Evolutionary conservation across 2,797 vertebrate genomes (phyloP).

Genomic region (Anniella stebbinsi): DNA sequence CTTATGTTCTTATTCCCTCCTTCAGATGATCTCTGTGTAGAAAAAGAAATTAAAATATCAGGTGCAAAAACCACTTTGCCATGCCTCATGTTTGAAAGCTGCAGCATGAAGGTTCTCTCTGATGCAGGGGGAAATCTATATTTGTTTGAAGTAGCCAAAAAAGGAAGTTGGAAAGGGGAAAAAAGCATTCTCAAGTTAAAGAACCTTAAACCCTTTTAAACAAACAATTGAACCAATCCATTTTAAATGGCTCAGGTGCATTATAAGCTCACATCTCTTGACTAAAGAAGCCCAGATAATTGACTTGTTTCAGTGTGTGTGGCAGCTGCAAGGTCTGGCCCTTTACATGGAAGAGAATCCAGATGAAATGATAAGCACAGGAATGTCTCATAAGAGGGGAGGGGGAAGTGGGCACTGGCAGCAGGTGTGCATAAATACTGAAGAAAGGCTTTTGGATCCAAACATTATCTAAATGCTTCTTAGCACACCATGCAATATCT

Average conservation of each 20-base stretch:
- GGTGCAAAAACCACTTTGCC: neutral
- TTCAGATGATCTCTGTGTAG: neutral
- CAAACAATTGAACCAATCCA: neutral
- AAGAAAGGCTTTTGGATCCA: constrained; percentile 24
- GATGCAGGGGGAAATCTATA: neutral
- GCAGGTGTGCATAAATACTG: constrained; percentile 50
- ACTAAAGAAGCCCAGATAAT: constrained; percentile 3
- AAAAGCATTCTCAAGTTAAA: neutral
- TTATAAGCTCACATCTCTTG: neutral
- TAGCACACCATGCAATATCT: accelerated
- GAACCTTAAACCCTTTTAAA: neutral
- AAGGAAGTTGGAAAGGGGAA: neutral
- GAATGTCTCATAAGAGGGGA: constrained; percentile 7
- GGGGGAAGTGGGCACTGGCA: constrained; percentile 19
- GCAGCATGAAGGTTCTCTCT: neutral
- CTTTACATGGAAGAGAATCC: neutral
- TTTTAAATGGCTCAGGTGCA: constrained; percentile 9
- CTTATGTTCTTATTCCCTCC: neutral
- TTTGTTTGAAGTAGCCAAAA: neutral
- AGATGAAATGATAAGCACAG: constrained; percentile 4
- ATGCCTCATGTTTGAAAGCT: neutral
- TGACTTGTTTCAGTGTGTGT: neutral
- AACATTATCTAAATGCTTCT: neutral
- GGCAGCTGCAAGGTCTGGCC: constrained; percentile 9
- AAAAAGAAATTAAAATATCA: neutral